These are phyloP conservation scores for Antidorcas marsupialis DNA, from an alignment of 2,113 vertebrate species.

Conservation along the genomic window DNA sequence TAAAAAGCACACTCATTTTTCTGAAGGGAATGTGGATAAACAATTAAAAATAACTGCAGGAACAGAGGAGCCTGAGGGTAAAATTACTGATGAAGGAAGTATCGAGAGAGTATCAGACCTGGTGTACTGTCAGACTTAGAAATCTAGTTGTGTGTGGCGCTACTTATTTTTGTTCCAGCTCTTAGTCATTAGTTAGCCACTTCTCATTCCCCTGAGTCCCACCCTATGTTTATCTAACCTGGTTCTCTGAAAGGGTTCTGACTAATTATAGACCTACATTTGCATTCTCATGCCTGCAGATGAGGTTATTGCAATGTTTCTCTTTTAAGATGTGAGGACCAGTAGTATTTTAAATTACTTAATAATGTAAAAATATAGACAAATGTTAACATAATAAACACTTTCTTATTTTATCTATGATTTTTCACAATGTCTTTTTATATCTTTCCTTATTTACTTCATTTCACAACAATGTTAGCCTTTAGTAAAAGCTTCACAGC, in stretches of 20 bases:
- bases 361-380: background rate
- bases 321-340: background rate
- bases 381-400: background rate
- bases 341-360: background rate
- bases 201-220: background rate
- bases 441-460: background rate
- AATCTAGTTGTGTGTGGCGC: background rate
- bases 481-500: background rate
- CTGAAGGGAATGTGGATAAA: background rate
- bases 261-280: background rate
- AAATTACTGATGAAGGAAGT: background rate
- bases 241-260: background rate
- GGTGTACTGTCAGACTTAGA: background rate
- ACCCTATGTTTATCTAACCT: background rate
- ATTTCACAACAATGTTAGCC: background rate
- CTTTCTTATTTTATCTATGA: background rate
- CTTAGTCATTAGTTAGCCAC: background rate
- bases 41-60: background rate
- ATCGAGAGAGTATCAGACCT: background rate
- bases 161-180: background rate
- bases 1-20: background rate
- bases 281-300: background rate
- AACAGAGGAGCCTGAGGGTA: background rate
- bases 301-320: background rate
- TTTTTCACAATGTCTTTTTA: background rate